Base-by-base conservation (phyloP, 2,888 invertebrate genomes). In the Imbricaverruca yamaguchii region DNA sequence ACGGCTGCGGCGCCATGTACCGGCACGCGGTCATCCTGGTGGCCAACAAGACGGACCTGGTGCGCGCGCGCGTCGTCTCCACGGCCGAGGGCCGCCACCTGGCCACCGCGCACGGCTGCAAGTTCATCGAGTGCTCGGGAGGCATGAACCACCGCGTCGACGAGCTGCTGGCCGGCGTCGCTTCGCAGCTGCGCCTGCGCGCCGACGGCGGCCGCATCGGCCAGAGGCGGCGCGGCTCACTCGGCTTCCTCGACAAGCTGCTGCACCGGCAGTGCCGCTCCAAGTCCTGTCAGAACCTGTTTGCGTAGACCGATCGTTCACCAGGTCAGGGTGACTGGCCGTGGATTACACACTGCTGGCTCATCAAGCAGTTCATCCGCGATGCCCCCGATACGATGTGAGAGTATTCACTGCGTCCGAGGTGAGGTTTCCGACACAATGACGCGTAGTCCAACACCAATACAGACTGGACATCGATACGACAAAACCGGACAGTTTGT, bases 31-130 rank as follows among this genome's bases (percentile, higher is more conserved):
- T 92, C 80, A 92, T 93, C 83, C 87, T 93, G 23, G 92, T 92
- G 53, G 92, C 91, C 69, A 93, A 93, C 86, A 93, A 93, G 87
- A 91, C 91, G 10, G 93, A 93, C 85, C 88, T 93, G 83, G 92
- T 92, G 84, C 88, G 93, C 79, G 91, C 91, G 83, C 89, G 92
- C 63, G 90, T 90, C 84, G 90, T 93, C 53, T 89, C 90, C 9
- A 88, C 90, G 18, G 90, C 91, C 85, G 89, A 89, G 84, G 89
- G 88, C n/a, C 87, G 87, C 81, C 85, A 86, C 2, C 87, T 88
- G 18, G 88, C 88, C 23, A 86, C 86, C 25, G 86, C 86, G n/a
- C 86, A 87, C 83, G 87, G 87, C 83, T 88, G 88, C 84, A 89
- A 88, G 83, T 88, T 87, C 85, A 88, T 88, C 80, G 89, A 89